phyloP scores from a whole-genome alignment of 2,113 vertebrate genomes.

The Urocynchramus pylzowi region DNA sequence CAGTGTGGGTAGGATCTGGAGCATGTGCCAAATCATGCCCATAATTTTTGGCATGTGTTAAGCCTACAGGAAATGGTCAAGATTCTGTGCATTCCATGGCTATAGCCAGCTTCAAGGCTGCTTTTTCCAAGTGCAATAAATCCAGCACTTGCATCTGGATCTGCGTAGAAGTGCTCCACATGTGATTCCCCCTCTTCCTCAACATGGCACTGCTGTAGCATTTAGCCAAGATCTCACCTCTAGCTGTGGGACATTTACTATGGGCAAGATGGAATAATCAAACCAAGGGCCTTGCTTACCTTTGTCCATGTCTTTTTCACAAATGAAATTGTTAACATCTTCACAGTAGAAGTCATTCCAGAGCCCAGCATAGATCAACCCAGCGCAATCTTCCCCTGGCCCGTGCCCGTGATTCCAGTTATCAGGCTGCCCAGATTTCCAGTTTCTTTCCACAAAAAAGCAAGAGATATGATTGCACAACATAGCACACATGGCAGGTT shows the following conservation, averaged over 20 bases:
- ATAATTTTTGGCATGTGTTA: background rate
- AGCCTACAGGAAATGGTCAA: background rate
- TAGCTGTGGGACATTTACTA: background rate
- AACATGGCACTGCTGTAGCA: background rate
- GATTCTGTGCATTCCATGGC: background rate
- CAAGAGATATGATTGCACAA: constrained; percentile 53
- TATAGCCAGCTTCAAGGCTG: background rate
- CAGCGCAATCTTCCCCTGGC: constrained; percentile 87
- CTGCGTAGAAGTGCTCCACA: background rate
- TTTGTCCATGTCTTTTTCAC: constrained; percentile 82
- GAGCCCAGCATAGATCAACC: constrained; percentile 81
- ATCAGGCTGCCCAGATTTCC: constrained; percentile 92
- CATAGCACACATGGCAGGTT: background rate
- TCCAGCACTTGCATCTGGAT: background rate
- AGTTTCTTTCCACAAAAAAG: constrained; percentile 82
- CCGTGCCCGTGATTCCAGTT: constrained; percentile 85
- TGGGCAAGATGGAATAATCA: background rate
- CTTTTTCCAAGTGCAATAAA: background rate
- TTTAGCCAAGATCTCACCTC: background rate
- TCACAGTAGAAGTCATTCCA: constrained; percentile 96
- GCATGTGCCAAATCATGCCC: background rate
- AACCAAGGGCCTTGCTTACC: constrained; percentile 64
- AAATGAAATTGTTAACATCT: constrained; percentile 89
- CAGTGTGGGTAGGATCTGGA: background rate
- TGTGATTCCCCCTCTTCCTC: background rate